phyloP scores from a whole-genome alignment of 2,888 invertebrate genomes.

The Andrena haemorrhoa region DNA sequence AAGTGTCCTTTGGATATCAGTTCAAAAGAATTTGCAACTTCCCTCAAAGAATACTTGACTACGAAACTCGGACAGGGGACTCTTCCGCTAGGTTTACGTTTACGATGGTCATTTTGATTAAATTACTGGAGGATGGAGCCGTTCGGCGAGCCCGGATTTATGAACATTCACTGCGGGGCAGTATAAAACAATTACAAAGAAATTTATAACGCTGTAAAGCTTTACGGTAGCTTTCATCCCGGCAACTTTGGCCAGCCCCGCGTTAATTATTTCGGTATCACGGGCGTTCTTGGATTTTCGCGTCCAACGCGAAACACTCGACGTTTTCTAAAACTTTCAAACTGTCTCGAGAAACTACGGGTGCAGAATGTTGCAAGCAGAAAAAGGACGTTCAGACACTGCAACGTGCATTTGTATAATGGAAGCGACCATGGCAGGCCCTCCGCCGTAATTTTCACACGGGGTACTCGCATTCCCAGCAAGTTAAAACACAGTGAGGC shows the following conservation, averaged over 20 bases:
- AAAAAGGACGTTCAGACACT: constrained; percentile 9
- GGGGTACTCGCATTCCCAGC: not conserved
- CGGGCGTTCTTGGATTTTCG: constrained; percentile 6
- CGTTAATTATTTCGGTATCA: constrained; percentile 46
- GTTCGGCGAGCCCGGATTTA: constrained; percentile 37
- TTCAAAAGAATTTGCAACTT: constrained; percentile 6
- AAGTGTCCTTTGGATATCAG: constrained; percentile 8
- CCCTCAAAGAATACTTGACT: not conserved
- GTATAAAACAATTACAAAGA: constrained; percentile 55
- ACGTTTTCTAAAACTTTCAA: constrained; percentile 11
- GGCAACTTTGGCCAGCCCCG: constrained; percentile 17
- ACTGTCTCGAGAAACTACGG: not conserved
- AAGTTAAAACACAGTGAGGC: constrained; percentile 14
- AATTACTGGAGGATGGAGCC: constrained; percentile 18
- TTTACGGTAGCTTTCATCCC: constrained; percentile 31
- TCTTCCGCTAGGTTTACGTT: constrained; percentile 17
- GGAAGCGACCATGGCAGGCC: constrained; percentile 17
- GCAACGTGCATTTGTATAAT: constrained; percentile 43
- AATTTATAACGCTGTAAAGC: constrained; percentile 48
- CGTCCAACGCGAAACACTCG: not conserved
- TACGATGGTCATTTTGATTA: constrained; percentile 39
- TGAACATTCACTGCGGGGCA: constrained; percentile 27
- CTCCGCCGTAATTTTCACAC: constrained; percentile 32
- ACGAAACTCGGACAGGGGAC: not conserved
- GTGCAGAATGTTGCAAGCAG: not conserved